These are phyloP conservation scores for Camelus dromedarius DNA, from an alignment of 2,113 vertebrate species.

Conservation along the genomic window DNA sequence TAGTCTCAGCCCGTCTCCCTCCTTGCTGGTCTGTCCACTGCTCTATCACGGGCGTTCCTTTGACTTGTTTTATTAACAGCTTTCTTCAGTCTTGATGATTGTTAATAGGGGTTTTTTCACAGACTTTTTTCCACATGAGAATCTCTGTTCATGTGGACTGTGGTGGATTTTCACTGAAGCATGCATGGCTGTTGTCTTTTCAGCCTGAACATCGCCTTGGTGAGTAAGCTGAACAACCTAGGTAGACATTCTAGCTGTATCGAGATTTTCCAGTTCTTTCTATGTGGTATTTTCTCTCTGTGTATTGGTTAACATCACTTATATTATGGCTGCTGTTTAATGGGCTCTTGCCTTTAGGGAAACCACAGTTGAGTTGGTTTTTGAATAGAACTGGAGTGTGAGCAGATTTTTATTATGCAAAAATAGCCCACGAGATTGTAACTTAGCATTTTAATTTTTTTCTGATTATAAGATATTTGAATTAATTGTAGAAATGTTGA, in stretches of 20 bases:
- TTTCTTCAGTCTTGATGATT: neutral
- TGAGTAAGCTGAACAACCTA: neutral
- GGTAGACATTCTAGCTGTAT: neutral
- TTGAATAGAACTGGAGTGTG: neutral
- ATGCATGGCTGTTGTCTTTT: neutral
- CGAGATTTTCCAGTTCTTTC: neutral
- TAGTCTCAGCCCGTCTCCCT: neutral
- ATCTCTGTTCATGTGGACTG: neutral
- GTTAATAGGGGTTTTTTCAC: neutral
- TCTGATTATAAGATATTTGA: neutral
- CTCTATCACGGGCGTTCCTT: neutral
- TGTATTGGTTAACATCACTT: neutral
- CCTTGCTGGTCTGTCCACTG: neutral
- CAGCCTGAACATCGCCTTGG: neutral
- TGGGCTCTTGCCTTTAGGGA: neutral
- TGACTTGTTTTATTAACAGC: neutral
- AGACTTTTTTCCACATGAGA: neutral
- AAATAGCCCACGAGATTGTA: neutral
- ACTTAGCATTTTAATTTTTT: neutral
- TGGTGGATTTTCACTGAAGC: neutral
- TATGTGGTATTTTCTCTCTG: neutral
- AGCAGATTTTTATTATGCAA: neutral
- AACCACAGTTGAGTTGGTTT: neutral
- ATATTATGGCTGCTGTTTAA: neutral
- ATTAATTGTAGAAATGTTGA: constrained; percentile 27